Evolutionary conservation across 2,113 vertebrate species (phyloP), one percentile per base, ranked within the genome.

Genomic region (Anolis carolinensis): DNA sequence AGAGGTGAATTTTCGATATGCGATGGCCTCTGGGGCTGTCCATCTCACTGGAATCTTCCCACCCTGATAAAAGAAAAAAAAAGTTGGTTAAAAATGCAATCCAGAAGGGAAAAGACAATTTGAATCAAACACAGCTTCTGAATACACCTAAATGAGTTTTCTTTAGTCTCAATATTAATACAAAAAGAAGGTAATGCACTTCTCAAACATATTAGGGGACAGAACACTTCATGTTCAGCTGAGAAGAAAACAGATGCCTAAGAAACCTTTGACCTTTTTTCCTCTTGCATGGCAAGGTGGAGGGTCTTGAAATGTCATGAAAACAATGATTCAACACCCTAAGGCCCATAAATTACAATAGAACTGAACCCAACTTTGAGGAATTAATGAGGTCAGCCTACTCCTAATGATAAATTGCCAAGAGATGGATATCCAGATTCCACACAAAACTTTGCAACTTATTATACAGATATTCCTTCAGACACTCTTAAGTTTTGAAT

Each of bases 21-120:
- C 97, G 0, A 97, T 97, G 88, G 97, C 97, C 90, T 97, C 97
- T 0, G 97, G 97, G 0, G 97, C 97, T 0, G 97, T 97, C 97
- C 97, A 97, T 91, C 97, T 95, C 85, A 97, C 97, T 0, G 97
- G 97, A 89, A 97, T 97, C 95, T 97, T 97, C 0, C 97, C 97
- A 62, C 97, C 97, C 97, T 97, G 2, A 0, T 34, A 59, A 30
- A 77, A n/a, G 86, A 81, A 80, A 79, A 86, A 52, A 87, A 23
- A 71, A 89, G 27, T 18, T 2, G 7, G 20, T 93, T 82, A 92
- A 87, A 23, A 44, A 14, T 72, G 20, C 20, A n/a, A 34, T 25
- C 7, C 11, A 65, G 65, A 2, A 71, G 8, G 27, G 21, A 27
- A 2, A 7, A 7, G 30, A 7, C 30, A 32, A 34, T 73, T 30